Evolutionary conservation across 2,888 invertebrate genomes (phyloP), one percentile per base, ranked within the genome.

Genomic region (Stenichneumon culpator): DNA sequence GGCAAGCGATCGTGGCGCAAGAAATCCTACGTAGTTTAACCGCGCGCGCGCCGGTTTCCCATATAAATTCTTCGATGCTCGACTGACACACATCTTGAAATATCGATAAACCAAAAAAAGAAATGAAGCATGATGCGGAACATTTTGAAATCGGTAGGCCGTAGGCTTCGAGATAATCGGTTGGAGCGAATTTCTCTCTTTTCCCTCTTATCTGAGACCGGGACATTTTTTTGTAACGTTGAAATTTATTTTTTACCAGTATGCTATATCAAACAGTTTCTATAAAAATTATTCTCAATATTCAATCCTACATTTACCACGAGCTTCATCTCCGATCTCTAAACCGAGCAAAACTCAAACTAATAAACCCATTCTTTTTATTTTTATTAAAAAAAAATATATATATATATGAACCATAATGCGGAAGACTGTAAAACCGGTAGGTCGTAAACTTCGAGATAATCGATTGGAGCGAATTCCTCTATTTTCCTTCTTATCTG

Each of bases 1-100:
- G 70, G 54, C 60, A 60, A 70, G 72, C 68, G 74, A 84, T 84
- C 81, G 86, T 81, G 79, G 79, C 82, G 75, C 68, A 80, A 77
- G 75, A 79, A 83, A 83, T 82, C 25, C 67, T 39, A 60, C 25
- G 63, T 75, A 82, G 57, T 47, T 57, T 57, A 68, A 68, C 47
- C n/a, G 28, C n/a, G 11, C 14, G 70, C 72, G 57, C 67, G 65
- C 75, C 65, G 54, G 70, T 67, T 78, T 70, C 69, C 72, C 82
- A 36, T 82, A 77, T 65, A 54, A 67, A 82, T 72, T 78, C 72
- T 78, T 68, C 60, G 36, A 57, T 19, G 54, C 47, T 82, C 82
- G 77, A 69, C 69, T 82, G 82, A 82, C 82, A 82, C 70, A 82
- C 75, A 78, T 72, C 77, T 47, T 28, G 54, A 54, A 65, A 72